These are phyloP conservation scores for Limenitis camilla DNA, from an alignment of 2,888 invertebrate species.

Conservation along the genomic window DNA sequence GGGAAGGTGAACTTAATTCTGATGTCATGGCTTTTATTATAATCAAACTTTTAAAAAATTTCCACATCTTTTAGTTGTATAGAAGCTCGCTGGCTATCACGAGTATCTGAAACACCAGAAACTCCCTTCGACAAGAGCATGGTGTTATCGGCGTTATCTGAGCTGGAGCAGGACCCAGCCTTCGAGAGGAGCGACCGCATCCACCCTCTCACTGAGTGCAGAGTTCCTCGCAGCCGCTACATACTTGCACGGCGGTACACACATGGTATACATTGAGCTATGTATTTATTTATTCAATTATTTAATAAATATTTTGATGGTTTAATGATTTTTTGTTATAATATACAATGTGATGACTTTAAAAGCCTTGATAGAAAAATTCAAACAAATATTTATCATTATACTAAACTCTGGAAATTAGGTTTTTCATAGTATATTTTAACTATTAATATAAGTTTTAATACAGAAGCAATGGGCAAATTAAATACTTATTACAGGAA, in stretches of 20 bases:
- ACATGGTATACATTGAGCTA: constrained; percentile 16
- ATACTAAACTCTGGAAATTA: no score
- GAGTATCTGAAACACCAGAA: constrained; percentile 45
- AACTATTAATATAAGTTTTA: no score
- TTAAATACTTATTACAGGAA: no score
- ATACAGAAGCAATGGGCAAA: no score
- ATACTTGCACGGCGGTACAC: constrained; percentile 48
- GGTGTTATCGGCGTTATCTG: constrained; percentile 33
- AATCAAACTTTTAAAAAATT: neutral
- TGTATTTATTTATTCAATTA: neutral
- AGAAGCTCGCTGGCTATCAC: constrained; percentile 59
- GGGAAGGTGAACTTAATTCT: neutral
- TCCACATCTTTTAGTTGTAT: constrained; percentile 44
- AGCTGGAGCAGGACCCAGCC: constrained; percentile 45
- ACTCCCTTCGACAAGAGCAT: constrained; percentile 34
- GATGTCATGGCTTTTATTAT: neutral
- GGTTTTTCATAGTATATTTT: no score
- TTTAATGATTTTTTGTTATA: neutral
- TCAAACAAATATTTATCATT: no score
- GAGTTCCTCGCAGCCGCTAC: constrained; percentile 47
- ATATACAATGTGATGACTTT: no score
- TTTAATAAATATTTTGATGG: neutral
- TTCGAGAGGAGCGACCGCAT: constrained; percentile 55
- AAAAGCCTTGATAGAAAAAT: no score
- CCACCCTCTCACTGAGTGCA: constrained; percentile 51